Percentiles rank a stretch among this genome's conserved stretches.
phyloP scores from a whole-genome alignment of 2,888 invertebrate species.

The Oscheius onirici region DNA sequence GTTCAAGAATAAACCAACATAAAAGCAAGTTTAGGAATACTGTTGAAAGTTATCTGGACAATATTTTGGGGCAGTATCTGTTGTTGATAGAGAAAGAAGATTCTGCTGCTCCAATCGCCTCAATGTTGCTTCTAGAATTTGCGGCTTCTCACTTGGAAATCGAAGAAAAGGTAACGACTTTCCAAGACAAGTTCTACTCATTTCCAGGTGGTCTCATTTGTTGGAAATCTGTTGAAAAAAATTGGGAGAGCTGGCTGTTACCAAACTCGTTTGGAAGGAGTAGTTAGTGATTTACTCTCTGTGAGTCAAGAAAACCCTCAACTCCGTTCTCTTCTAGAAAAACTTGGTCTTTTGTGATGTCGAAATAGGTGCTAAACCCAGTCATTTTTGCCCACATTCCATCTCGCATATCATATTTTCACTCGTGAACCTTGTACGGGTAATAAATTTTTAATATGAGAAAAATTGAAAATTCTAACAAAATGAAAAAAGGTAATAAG shows the following conservation, averaged over 20 bases:
- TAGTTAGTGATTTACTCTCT: not conserved
- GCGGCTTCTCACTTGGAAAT: constrained; percentile 1
- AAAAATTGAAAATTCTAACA: not conserved
- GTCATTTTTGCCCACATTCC: not conserved
- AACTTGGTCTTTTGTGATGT: not conserved
- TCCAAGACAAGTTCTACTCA: not conserved
- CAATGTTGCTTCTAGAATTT: constrained; percentile 9
- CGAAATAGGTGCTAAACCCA: too few relatives aligned
- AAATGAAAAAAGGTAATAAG: too few relatives aligned
- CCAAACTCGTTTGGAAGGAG: constrained; percentile 6
- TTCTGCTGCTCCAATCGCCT: not conserved
- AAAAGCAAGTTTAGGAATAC: not conserved
- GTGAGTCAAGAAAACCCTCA: constrained; percentile 1
- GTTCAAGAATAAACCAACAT: not conserved
- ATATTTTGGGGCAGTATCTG: constrained; percentile 6
- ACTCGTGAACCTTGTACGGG: not conserved
- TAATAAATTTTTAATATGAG: constrained; percentile 1
- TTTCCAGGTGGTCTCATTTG: constrained; percentile 18
- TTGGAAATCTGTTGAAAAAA: constrained; percentile 26
- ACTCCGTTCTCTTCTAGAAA: not conserved
- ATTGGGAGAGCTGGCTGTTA: constrained; percentile 15
- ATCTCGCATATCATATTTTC: not conserved
- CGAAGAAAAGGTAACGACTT: constrained; percentile 3
- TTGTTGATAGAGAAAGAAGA: constrained; percentile 9
- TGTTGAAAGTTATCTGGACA: not conserved